phyloP scores from a whole-genome alignment of 1,140 invertebrate species.

The Lutraria rhynchaena region DNA sequence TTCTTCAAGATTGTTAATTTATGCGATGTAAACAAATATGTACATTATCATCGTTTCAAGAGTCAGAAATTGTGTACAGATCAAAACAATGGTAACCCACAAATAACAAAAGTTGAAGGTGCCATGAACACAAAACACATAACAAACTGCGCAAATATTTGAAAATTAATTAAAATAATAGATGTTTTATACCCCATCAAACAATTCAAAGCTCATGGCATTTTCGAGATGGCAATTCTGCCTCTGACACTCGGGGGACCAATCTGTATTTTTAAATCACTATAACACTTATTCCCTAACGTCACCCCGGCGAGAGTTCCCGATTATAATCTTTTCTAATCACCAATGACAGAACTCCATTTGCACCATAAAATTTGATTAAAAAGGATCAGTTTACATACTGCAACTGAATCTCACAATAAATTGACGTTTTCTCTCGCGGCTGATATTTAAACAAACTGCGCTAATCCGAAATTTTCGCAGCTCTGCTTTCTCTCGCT shows the following conservation, averaged over 20 bases:
- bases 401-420: conserved; percentile 18
- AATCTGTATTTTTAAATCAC: conserved; percentile 23
- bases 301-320: neutral
- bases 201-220: no score
- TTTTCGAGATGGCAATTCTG: no score
- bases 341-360: conserved; percentile 40
- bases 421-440: conserved; percentile 25
- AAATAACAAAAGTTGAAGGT: no score
- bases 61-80: no score
- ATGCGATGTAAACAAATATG: no score
- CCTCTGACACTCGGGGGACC: conserved; percentile 4
- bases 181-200: no score
- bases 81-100: no score
- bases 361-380: conserved; percentile 56
- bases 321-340: conserved; percentile 34
- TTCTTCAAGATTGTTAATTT: no score
- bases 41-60: no score
- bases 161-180: no score
- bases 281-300: conserved; percentile 4
- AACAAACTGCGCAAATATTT: no score
- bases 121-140: no score
- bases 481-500: conserved; percentile 3
- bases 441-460: conserved; percentile 41
- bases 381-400: conserved; percentile 55
- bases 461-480: conserved; percentile 34